These are phyloP conservation scores for Hippocampus abdominalis DNA, from an alignment of 2,113 vertebrate genomes.

Conservation along the genomic window DNA sequence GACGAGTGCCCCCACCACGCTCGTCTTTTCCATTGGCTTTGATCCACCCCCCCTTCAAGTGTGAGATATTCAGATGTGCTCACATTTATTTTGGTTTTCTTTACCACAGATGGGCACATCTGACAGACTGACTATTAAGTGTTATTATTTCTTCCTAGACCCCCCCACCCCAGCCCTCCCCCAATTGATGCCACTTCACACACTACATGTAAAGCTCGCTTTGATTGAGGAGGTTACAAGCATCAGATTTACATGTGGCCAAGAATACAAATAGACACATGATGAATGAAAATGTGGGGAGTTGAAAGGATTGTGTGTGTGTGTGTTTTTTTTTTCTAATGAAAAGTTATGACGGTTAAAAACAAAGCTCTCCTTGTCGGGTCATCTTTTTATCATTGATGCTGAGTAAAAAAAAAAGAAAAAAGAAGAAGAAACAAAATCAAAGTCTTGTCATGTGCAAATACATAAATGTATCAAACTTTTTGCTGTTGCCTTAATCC, in stretches of 20 bases:
- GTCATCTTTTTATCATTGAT: conserved; percentile 44
- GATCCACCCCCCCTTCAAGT: conserved; percentile 57
- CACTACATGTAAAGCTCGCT: conserved; percentile 43
- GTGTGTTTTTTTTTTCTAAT: conserved; percentile 18
- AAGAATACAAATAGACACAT: conserved; percentile 56
- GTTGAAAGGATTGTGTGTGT: conserved; percentile 49
- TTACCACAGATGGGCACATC: conserved; percentile 60
- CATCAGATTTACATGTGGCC: conserved; percentile 43
- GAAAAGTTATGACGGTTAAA: conserved; percentile 40
- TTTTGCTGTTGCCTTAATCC: conserved; percentile 1
- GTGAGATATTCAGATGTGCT: conserved; percentile 68
- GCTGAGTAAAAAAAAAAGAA: conserved; percentile 10
- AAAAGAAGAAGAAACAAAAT: neutral
- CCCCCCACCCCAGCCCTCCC: conserved; percentile 3
- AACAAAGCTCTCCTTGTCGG: conserved; percentile 40
- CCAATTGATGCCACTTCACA: conserved; percentile 47
- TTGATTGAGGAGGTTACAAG: conserved; percentile 69
- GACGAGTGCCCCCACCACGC: conserved; percentile 47
- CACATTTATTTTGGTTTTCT: conserved; percentile 67
- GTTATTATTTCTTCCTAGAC: conserved; percentile 58
- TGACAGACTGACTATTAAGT: conserved; percentile 71
- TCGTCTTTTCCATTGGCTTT: conserved; percentile 53
- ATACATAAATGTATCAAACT: neutral
- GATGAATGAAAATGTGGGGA: conserved; percentile 28
- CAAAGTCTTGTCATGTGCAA: conserved; percentile 2